phyloP scores from a whole-genome alignment of 1,140 invertebrate species.

The Pseudachorutes palmiensis region DNA sequence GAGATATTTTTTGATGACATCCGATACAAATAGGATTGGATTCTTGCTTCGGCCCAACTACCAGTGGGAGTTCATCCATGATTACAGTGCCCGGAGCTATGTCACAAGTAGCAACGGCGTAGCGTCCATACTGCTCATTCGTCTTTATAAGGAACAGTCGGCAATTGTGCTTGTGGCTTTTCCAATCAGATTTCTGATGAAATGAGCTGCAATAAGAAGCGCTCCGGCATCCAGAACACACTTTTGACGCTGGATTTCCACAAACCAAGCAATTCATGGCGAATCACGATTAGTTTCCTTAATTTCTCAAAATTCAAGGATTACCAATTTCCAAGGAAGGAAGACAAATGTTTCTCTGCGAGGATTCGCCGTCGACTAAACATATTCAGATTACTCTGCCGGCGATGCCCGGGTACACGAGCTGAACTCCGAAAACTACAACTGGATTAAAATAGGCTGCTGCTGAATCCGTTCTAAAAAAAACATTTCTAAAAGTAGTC shows the following conservation, averaged over 20 bases:
- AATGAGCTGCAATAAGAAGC: neutral
- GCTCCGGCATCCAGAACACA: neutral
- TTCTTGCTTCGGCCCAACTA: conserved; percentile 53
- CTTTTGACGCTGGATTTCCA: neutral
- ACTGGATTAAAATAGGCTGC: no score
- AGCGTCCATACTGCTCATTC: conserved; percentile 24
- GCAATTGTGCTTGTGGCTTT: conserved; percentile 57
- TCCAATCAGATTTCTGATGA: conserved; percentile 51
- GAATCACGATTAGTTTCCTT: neutral
- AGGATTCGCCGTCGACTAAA: no score
- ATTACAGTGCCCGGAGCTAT: conserved; percentile 26
- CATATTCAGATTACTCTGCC: no score
- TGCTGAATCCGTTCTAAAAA: no score
- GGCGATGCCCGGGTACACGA: no score
- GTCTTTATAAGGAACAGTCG: conserved; percentile 37
- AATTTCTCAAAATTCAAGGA: no score
- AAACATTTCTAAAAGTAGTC: no score
- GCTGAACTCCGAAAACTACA: no score
- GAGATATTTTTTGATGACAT: conserved; percentile 41
- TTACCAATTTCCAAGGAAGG: no score
- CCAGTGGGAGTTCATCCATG: conserved; percentile 41
- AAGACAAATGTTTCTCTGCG: no score
- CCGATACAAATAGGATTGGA: conserved; percentile 50
- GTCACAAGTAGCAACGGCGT: conserved; percentile 23
- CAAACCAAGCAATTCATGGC: neutral